Conservation (phyloP, 2,888 invertebrate genomes). For the Cheilosia scutellata region DNA sequence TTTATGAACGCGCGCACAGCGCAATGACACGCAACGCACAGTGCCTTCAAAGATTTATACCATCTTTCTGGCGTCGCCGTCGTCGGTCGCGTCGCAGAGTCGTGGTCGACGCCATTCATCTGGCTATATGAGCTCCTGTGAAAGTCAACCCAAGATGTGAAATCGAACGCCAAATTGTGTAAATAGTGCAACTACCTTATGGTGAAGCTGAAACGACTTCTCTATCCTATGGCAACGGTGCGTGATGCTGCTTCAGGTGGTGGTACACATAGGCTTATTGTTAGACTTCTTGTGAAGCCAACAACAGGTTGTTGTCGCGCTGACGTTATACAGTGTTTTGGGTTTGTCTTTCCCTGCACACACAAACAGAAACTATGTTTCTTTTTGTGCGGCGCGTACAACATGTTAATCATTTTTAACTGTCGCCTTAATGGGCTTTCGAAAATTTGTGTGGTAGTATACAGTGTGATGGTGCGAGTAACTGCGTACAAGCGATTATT, state of each 20-base stretch:
- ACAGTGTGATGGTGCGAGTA: not conserved
- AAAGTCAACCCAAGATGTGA: conserved; percentile 65
- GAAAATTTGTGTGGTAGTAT: conserved; percentile 30
- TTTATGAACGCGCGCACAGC: conserved; percentile 52
- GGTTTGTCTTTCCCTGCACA: not conserved
- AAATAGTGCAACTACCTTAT: conserved; percentile 73
- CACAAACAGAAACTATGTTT: conserved; percentile 18
- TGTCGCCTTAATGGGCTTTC: conserved; percentile 61
- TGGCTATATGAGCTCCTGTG: conserved; percentile 45
- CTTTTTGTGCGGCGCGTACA: conserved; percentile 1
- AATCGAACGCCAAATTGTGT: conserved; percentile 70
- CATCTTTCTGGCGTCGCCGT: conserved; percentile 9
- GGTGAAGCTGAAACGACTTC: conserved; percentile 1
- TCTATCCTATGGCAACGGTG: conserved; percentile 49
- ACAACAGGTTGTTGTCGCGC: conserved; percentile 67
- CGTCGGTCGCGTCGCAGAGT: not conserved
- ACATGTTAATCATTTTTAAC: conserved; percentile 68
- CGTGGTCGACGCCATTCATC: conserved; percentile 47
- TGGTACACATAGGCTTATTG: not conserved
- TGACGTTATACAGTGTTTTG: conserved; percentile 46
- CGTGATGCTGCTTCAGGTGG: conserved; percentile 57
- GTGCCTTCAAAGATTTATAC: conserved; percentile 34
- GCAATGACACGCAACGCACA: conserved; percentile 63
- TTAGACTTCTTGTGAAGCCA: conserved; percentile 31
- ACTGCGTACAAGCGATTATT: conserved; percentile 34